Base-by-base conservation (phyloP, 2,797 vertebrate species). In the Antrozous pallidus region DNA sequence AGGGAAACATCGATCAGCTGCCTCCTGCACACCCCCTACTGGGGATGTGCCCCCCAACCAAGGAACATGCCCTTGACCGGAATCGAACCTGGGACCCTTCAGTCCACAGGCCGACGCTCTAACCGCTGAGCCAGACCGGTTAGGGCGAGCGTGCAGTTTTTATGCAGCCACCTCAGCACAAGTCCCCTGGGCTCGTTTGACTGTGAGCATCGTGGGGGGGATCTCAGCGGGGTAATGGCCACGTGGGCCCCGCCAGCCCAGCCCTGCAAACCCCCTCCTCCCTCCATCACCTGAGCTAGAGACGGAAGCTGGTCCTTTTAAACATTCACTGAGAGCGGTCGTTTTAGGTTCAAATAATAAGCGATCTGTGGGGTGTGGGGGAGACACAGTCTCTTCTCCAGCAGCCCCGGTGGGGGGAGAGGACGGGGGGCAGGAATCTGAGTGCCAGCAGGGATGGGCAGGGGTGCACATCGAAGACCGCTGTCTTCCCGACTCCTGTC, bases 401-500 rank as follows among this genome's bases (percentile, higher is more conserved):
- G 6, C 58, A 61, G 58, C 28, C 58, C 58, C 13, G 58, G 58
- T n/a, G n/a, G n/a, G n/a, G n/a, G n/a, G n/a, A n/a, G n/a, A n/a
- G n/a, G n/a, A n/a, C n/a, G n/a, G 56, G 28, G 58, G 31, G 28
- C 58, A 31, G 58, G 63, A 38, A 3, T 17, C 56, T 6, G 8
- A 5, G 12, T 47, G 38, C 51, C 40, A 31, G 11, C 8, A 58
- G 61, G 11, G 26, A 6, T 1, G 0, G 20, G 14, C 5, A 10
- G 5, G 6, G 42, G 49, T 10, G 4, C 11, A 6, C 9, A 4
- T 26, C 78, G 4, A 3, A n/a, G 47, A 3, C 1, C 1, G 2
- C 12, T 13, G 22, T 7, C 24, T 84, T 45, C 58, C 88, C 96
- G 40, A 95, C 71, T 40, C 24, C 28, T 20, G 6, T 54, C 73